A percentile compares a stretch with the other conserved stretches of the same genome.
Evolutionary conservation across 92 coral and sea anemone species (phyloP).

Genomic region (Phymanthus crucifer): DNA sequence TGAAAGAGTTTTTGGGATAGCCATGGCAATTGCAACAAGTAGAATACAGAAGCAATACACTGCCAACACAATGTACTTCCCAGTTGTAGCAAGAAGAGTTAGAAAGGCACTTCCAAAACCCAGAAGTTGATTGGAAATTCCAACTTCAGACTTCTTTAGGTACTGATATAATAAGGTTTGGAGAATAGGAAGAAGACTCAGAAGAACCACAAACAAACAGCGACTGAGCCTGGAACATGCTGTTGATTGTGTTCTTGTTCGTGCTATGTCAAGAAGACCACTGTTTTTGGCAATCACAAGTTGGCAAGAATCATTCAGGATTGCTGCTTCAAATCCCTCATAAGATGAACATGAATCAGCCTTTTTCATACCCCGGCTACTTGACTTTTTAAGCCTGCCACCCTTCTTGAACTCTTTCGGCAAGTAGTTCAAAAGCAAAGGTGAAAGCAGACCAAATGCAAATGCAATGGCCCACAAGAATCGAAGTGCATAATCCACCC

Average conservation of each 20-base stretch:
- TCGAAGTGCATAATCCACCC: conserved; percentile 70
- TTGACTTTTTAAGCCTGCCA: conserved; percentile 40
- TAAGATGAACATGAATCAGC: conserved; percentile 47
- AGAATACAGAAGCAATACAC: conserved; percentile 79
- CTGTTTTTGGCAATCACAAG: conserved; percentile 64
- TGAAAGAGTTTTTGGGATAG: conserved; percentile 91
- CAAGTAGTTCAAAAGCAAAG: conserved; percentile 83
- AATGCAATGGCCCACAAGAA: conserved; percentile 70
- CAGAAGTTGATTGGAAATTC: conserved; percentile 48
- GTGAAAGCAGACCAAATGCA: conserved; percentile 76
- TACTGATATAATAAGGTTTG: conserved; percentile 67
- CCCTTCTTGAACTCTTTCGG: conserved; percentile 84
- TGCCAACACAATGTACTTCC: conserved; percentile 50
- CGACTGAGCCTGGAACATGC: conserved; percentile 82
- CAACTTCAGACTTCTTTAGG: conserved; percentile 70
- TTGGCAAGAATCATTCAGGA: conserved; percentile 11
- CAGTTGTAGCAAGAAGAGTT: conserved; percentile 55
- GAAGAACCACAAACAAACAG: conserved; percentile 74
- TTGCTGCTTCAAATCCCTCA: conserved; percentile 34
- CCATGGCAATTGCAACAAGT: conserved; percentile 80
- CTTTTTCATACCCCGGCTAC: conserved; percentile 37
- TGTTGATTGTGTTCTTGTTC: conserved; percentile 68
- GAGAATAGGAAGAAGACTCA: conserved; percentile 74
- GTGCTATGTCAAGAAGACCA: conserved; percentile 62
- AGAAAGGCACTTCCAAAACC: conserved; percentile 86